Conservation (phyloP, 1,140 invertebrate species). For the Hypothenemus hampei region DNA sequence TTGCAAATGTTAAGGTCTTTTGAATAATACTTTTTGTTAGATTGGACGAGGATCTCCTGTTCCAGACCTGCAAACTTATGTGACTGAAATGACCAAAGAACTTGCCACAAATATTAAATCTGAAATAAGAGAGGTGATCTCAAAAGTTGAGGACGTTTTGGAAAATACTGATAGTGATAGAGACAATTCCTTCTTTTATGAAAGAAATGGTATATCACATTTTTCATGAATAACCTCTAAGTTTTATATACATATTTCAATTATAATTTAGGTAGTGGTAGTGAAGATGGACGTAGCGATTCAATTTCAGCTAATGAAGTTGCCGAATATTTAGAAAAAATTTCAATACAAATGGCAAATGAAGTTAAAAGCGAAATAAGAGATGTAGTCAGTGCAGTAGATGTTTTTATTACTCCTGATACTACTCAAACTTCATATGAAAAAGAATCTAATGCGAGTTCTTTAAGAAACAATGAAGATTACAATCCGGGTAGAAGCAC, state of each 20-base stretch:
- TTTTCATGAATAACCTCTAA: too few species aligned
- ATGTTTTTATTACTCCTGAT: conserved; percentile 62
- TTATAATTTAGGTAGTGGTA: conserved; percentile 34
- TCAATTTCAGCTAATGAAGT: conserved; percentile 68
- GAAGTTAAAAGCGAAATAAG: conserved; percentile 73
- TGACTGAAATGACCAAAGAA: conserved; percentile 71
- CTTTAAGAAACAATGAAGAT: neutral
- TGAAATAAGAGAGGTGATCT: conserved; percentile 73
- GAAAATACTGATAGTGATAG: conserved; percentile 55
- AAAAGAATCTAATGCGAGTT: conserved; percentile 37
- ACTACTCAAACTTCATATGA: conserved; percentile 32
- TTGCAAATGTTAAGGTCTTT: neutral
- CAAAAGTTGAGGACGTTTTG: conserved; percentile 68
- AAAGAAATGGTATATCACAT: conserved; percentile 31
- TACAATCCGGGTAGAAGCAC: conserved; percentile 37
- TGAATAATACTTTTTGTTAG: conserved; percentile 25
- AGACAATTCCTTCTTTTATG: conserved; percentile 40
- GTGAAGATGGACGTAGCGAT: conserved; percentile 49
- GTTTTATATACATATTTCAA: neutral
- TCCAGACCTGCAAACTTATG: conserved; percentile 64
- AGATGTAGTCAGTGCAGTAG: conserved; percentile 65
- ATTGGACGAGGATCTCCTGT: conserved; percentile 58
- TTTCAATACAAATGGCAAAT: conserved; percentile 71
- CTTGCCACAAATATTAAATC: conserved; percentile 75
- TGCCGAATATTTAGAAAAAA: conserved; percentile 68